phyloP scores from a whole-genome alignment of 1,140 invertebrate genomes.

The Yoshiicerus persimilis region DNA sequence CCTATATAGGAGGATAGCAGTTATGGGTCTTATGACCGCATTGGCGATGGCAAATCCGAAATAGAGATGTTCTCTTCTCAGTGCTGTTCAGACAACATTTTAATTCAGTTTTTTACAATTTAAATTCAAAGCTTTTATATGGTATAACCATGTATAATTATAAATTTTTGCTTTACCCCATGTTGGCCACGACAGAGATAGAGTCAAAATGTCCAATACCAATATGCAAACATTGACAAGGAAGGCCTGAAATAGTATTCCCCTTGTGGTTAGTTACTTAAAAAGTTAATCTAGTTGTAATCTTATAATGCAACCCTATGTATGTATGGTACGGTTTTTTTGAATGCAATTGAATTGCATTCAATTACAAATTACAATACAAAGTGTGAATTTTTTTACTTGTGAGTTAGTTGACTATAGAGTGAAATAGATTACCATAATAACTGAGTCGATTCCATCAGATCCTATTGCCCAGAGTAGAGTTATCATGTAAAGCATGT shows the following conservation, averaged over 20 bases:
- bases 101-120: background rate
- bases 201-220: background rate
- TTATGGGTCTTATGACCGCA: background rate
- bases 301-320: no score
- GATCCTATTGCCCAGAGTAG: background rate
- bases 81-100: background rate
- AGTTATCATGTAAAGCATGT: background rate
- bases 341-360: no score
- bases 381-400: no score
- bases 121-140: background rate
- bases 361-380: no score
- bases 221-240: background rate
- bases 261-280: background rate
- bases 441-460: background rate
- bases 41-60: background rate
- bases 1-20: background rate
- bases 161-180: background rate
- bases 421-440: background rate
- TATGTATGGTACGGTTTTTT: no score
- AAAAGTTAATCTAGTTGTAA: background rate
- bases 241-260: background rate
- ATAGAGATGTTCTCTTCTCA: background rate
- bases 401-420: background rate
- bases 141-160: background rate
- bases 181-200: background rate